These are phyloP conservation scores for Eremophila alpestris DNA, from an alignment of 2,797 vertebrate genomes.

Conservation along the genomic window DNA sequence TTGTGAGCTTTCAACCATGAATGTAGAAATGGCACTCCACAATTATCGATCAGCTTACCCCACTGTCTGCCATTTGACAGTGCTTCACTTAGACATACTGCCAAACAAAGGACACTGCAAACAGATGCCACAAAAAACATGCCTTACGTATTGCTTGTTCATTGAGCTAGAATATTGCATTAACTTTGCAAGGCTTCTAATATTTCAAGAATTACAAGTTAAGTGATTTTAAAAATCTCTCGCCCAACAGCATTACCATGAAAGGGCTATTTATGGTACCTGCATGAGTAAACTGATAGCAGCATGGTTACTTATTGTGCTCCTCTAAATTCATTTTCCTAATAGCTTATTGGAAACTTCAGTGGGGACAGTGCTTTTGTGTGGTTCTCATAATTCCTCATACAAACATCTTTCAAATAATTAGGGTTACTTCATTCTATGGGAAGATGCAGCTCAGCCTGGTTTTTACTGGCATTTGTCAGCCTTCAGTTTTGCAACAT, in stretches of 20 bases:
- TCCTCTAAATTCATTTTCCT: slow-evolving; percentile 53
- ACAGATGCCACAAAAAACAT: slow-evolving; percentile 24
- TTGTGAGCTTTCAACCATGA: slow-evolving; percentile 59
- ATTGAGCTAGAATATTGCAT: slow-evolving; percentile 63
- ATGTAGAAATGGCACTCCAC: slow-evolving; percentile 47
- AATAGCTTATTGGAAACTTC: slow-evolving; percentile 64
- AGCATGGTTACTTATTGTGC: slow-evolving; percentile 29
- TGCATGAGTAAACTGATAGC: slow-evolving; percentile 65
- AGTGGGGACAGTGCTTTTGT: slow-evolving; percentile 16
- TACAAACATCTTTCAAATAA: slow-evolving; percentile 35
- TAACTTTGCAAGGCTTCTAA: slow-evolving; percentile 61
- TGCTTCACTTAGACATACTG: slow-evolving; percentile 37
- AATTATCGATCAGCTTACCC: slow-evolving; percentile 54
- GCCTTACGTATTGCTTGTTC: slow-evolving; percentile 54
- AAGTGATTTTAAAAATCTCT: slow-evolving; percentile 59
- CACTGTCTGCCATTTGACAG: slow-evolving; percentile 33
- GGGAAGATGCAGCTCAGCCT: background rate
- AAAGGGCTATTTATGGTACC: slow-evolving; percentile 63
- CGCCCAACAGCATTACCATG: background rate
- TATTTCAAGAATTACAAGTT: slow-evolving; percentile 67
- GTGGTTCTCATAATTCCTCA: slow-evolving; percentile 26
- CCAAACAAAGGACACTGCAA: slow-evolving; percentile 56
- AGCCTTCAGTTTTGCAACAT: background rate
- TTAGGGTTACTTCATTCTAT: slow-evolving; percentile 1
- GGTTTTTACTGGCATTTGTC: background rate